Base-by-base conservation (phyloP, 2,888 invertebrate genomes). In the Augochlorella aurata region DNA sequence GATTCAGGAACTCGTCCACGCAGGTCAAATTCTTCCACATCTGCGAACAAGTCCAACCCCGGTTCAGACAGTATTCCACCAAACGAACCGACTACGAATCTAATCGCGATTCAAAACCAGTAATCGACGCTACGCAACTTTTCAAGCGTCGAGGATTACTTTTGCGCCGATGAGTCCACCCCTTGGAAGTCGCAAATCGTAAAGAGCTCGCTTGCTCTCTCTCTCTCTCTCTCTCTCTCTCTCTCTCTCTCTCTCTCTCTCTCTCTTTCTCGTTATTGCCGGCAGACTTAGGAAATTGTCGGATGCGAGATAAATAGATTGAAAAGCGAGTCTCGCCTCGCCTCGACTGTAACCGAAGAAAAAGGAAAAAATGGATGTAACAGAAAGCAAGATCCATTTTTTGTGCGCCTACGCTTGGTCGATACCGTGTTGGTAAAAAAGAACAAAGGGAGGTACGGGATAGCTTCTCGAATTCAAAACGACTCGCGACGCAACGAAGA, bases 1-100 rank as follows among this genome's bases (percentile, higher is more conserved):
- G 95, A 93, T 97, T 97, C 74, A 98, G 95, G 91, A 96, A 94
- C 89, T 96, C 96, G 94, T 98, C 98, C 88, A 98, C 97, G 92
- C 96, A 96, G 84, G 96, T 96, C 85, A 97, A 93, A 87, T 95
- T 95, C 92, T 96, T 95, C 95, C 94, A 95, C 96, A 97, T 97
- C 97, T 97, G 96, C 67, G 93, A 94, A 29, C 24, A 58, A 24
- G 16, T 2, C 1, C 8, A 16, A 16, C 8, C 24, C 14, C 8
- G 8, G 24, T 24, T 47, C 12, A 12, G 9, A 47, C 2, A 24
- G 21, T 14, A 14, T 14, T 49, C 24, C 16, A 29, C 58, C 16
- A 5, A 38, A 38, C 38, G 38, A 38, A 38, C 38, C 38, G 38
- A 38, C 38, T 38, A 38, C 5, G 38, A 4, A 7, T 7, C 7